Evolutionary conservation across 2,113 vertebrate species (phyloP).

Genomic region (Seriola quinqueradiata): DNA sequence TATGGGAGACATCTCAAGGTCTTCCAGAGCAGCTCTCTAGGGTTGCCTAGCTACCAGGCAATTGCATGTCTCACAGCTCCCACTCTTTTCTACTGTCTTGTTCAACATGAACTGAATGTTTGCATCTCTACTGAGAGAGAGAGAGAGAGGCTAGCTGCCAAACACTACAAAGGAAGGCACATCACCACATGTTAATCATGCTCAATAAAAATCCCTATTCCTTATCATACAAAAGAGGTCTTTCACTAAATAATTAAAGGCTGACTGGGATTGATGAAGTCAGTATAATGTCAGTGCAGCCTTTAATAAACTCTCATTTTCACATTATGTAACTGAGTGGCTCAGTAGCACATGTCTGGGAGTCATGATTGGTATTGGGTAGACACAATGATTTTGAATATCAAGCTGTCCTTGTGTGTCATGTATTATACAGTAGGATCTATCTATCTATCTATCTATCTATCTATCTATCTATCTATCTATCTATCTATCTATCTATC

Average conservation of each 20-base stretch:
- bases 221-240: slow-evolving; percentile 53
- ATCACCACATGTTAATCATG: slow-evolving; percentile 73
- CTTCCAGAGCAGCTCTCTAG: slow-evolving; percentile 75
- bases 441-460: neutral
- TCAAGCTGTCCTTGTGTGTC: slow-evolving; percentile 26
- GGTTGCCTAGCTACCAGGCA: slow-evolving; percentile 83
- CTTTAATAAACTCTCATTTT: slow-evolving; percentile 62
- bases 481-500: too few relatives aligned
- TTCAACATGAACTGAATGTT: slow-evolving; percentile 72
- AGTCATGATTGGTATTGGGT: slow-evolving; percentile 37
- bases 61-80: slow-evolving; percentile 70
- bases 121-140: slow-evolving; percentile 47
- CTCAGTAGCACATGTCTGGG: slow-evolving; percentile 48
- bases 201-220: slow-evolving; percentile 47
- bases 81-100: slow-evolving; percentile 73
- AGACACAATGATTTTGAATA: slow-evolving; percentile 45
- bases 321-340: slow-evolving; percentile 50
- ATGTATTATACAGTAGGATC: slow-evolving; percentile 1
- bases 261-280: slow-evolving; percentile 60
- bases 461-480: too few relatives aligned
- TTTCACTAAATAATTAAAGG: slow-evolving; percentile 70
- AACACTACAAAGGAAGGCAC: slow-evolving; percentile 58
- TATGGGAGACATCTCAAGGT: slow-evolving; percentile 79
- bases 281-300: slow-evolving; percentile 54
- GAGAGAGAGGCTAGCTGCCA: slow-evolving; percentile 57